Base-by-base conservation (phyloP, 2,113 vertebrate species). In the Mola mola region DNA sequence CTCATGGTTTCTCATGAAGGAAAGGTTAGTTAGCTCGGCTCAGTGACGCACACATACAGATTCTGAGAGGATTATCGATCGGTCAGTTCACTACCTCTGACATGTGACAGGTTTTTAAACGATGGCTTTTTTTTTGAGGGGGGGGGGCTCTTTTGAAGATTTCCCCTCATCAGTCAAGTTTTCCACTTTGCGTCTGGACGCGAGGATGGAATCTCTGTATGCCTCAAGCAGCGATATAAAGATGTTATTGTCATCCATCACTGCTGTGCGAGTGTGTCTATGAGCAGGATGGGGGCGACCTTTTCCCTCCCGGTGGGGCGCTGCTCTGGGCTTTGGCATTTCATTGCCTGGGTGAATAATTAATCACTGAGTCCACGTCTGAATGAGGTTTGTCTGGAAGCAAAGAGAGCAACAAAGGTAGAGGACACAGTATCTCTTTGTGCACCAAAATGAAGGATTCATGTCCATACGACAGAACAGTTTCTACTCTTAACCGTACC, bases 261-360 rank as follows among this genome's bases (percentile, higher is more conserved):
- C 55, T 50, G 75, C 60, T 73, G 43, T 47, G 67, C 38, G 66
- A 5, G 33, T 33, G 47, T 20, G 56, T 51, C 60, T 49, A 19
- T 22, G 59, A 52, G 77, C 58, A 8, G 72, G 43, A 73, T 31
- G 34, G 43, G 70, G 52, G 53, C 81, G 88, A 90, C 88, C 87
- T 91, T 91, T 89, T 82, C 87, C 79, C 44, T 72, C 74, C 78
- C 50, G 68, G 43, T 66, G 68, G 72, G 63, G 62, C 71, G 80
- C 78, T 85, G 83, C 85, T 71, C 69, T 33, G 48, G 75, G 81
- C 79, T 79, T 82, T 83, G 89, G 81, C 86, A 87, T 90, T 91
- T 88, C 84, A 85, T 84, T 77, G 79, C 81, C 58, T 6, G 73
- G 49, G 80, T 87, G 81, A 90, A 90, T 88, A 87, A 90, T 90